Evolutionary conservation across 30 jellyfish, hydroid and myxozoan genomes (phyloP).

Genomic region (Calvadosia cruxmelitensis): DNA sequence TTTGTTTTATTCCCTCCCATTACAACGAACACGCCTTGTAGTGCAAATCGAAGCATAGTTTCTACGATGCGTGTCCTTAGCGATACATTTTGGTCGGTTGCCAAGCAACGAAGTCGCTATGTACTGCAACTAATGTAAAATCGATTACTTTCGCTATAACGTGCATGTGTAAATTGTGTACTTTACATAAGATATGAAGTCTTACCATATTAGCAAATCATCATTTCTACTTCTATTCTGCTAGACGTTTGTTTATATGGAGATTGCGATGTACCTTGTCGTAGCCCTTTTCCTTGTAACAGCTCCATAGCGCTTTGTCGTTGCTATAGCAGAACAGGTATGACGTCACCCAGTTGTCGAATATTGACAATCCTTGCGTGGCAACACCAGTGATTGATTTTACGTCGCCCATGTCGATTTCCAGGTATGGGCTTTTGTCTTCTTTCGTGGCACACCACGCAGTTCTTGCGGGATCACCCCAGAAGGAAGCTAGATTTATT

Average conservation of each 20-base stretch:
- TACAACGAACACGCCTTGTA: too few relatives aligned
- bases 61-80: too few relatives aligned
- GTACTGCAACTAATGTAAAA: too few relatives aligned
- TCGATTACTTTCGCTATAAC: too few relatives aligned
- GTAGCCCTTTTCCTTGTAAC: conserved; percentile 85
- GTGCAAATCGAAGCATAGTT: too few relatives aligned
- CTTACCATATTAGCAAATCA: too few relatives aligned
- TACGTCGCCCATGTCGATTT: conserved; percentile 66
- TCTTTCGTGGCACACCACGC: conserved; percentile 96
- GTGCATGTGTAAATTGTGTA: too few relatives aligned
- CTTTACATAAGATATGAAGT: too few relatives aligned
- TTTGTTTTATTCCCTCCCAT: too few relatives aligned
- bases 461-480: conserved; percentile 99
- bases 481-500: conserved; percentile 75
- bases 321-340: conserved; percentile 79
- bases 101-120: too few relatives aligned
- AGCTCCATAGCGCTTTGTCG: conserved; percentile 59
- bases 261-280: conserved; percentile 37
- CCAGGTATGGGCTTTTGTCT: conserved; percentile 82
- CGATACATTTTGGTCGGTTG: too few relatives aligned
- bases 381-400: conserved; percentile 96
- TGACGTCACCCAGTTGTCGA: conserved; percentile 97
- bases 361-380: conserved; percentile 89
- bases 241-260: background rate
- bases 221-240: too few relatives aligned